Evolutionary conservation across 2,797 vertebrate genomes (phyloP), one percentile per base, ranked within the genome.

Genomic region (Odontamblyopus rebecca): DNA sequence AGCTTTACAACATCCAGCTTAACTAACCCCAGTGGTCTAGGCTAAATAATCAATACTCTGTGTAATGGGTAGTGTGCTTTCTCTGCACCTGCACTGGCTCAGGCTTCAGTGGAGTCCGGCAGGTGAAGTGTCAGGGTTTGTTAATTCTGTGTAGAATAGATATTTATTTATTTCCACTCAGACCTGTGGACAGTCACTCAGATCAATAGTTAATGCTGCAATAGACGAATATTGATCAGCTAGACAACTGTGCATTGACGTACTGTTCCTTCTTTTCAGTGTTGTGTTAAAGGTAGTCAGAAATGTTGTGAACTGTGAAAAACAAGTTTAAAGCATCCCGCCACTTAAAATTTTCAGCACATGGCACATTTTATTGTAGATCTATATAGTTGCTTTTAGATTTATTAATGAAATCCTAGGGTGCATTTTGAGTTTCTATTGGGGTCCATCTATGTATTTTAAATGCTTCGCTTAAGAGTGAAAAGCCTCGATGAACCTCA

Each of bases 171-270:
- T 76, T 71, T 61, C 70, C 27, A 38, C 69, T 79, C 15, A 71
- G 71, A 71, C 72, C 48, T 53, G 27, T 54, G 73, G 76, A 75
- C 72, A 72, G 73, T 80, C 67, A 62, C 59, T 77, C 38, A 57
- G 61, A 79, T 79, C 74, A 78, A 67, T 76, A 38, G 64, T 65
- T 74, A 77, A 80, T 65, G 79, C 73, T 57, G 65, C 30, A 78
- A 82, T 64, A 76, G 76, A 65, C 73, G 63, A 79, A 81, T 76
- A 85, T 85, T 78, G 79, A 83, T 71, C 48, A 71, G 75, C 71
- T 11, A 3, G 50, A 76, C 57, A 71, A 68, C 44, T 67, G 65
- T 69, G 75, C 77, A 50, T 68, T 61, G 35, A 64, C 62, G 73
- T 68, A 72, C 61, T 61, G 48, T 35, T 76, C 30, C n/a, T 72